Base-by-base conservation (phyloP, 2,113 vertebrate species). In the Melospiza georgiana region DNA sequence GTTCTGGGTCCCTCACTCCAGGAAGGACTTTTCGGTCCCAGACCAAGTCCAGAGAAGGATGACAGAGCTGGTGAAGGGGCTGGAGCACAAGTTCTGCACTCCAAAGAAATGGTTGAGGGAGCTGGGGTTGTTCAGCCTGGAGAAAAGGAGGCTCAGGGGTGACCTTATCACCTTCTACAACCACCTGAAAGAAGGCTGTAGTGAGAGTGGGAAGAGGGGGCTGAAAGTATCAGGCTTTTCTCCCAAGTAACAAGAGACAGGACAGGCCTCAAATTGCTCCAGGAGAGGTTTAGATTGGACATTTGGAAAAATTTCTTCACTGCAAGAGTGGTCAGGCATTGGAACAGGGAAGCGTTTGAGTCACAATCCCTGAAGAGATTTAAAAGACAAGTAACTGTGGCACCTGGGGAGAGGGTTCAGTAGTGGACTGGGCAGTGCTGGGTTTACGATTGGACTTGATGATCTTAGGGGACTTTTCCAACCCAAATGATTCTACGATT, bases 171-270 rank as follows among this genome's bases (percentile, higher is more conserved):
- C 31, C 13, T 35, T 23, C 25, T 65, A 57, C 9, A 80, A 57
- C 8, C 30, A 19, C 17, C 6, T 33, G 12, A 37, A 41, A 48
- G 22, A 16, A 51, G 18, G 9, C 2, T 73, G 18, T 11, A 73
- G 27, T 20, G 37, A 66, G 23, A 35, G 6, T 0, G 0, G 22
- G 18, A 61, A 61, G 37, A 44, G 22, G 7, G 2, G 7, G 5
- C 14, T 0, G 0, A 77, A 49, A 44, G 1, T 7, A 11, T 48
- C 15, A 1, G 10, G 33, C 22, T 59, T 43, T n/a, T 74, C 23
- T 44, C 22, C 19, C 37, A 46, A 14, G 33, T 23, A 28, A 51
- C 10, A 15, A 25, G 23, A 1, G 3, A 41, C 5, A 61, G 21
- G 9, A 27, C 20, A 33, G 11, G 25, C 22, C 5, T 43, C 22